These are phyloP conservation scores for Chymomyza costata DNA, from an alignment of 1,140 invertebrate species.

Conservation along the genomic window DNA sequence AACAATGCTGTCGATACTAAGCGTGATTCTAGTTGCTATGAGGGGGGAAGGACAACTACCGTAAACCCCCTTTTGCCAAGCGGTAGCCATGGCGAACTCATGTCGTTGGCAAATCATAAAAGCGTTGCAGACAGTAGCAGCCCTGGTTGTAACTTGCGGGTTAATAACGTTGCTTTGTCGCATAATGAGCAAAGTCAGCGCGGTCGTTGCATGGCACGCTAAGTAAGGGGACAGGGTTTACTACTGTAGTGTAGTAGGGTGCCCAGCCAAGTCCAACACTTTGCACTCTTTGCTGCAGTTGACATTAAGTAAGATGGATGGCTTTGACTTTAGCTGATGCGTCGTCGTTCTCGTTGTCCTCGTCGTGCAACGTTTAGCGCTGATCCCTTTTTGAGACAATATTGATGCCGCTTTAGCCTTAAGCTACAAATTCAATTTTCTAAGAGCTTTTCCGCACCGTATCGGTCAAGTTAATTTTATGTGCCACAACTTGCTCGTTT, in stretches of 20 bases:
- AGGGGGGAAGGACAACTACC: too few species aligned
- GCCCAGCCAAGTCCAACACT: too few species aligned
- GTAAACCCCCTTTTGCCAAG: slow-evolving; percentile 4
- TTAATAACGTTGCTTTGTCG: slow-evolving; percentile 63
- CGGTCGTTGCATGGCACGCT: neutral
- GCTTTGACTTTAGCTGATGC: slow-evolving; percentile 25
- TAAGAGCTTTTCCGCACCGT: neutral
- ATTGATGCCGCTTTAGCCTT: slow-evolving; percentile 38
- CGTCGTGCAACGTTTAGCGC: slow-evolving; percentile 61
- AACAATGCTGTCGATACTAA: slow-evolving; percentile 22
- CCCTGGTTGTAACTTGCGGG: slow-evolving; percentile 5
- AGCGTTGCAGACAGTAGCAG: slow-evolving; percentile 40
- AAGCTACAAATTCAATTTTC: slow-evolving; percentile 52
- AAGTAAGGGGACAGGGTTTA: too few species aligned
- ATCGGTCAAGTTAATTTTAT: slow-evolving; percentile 60
- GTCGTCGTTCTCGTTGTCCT: neutral
- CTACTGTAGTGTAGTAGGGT: too few species aligned
- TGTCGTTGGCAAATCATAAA: slow-evolving; percentile 72
- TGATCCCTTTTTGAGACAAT: slow-evolving; percentile 63
- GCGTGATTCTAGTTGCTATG: too few species aligned
- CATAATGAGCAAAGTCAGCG: slow-evolving; percentile 57
- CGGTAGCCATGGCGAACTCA: slow-evolving; percentile 32
- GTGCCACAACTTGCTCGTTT: slow-evolving; percentile 7
- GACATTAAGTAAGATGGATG: slow-evolving; percentile 72
- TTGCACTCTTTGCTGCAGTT: slow-evolving; percentile 44